Evolutionary conservation across 2,797 vertebrate species (phyloP).

Genomic region (Cheracebus regulus): DNA sequence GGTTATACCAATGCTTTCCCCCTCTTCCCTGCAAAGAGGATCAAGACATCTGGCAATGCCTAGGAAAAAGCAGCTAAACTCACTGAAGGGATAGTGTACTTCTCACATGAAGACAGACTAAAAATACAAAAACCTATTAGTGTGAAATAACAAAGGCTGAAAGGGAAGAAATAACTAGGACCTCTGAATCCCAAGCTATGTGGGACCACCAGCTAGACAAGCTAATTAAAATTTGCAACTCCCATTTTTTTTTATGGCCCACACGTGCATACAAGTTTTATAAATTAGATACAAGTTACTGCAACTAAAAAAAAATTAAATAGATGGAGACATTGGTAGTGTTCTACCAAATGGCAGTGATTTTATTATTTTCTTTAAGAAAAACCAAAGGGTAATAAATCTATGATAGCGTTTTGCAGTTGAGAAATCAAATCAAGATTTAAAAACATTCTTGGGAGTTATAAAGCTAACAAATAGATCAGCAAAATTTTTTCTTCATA

Average conservation of each 20-base stretch:
- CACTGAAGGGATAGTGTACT: slow-evolving; percentile 59
- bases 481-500: background rate
- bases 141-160: slow-evolving; percentile 77
- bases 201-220: slow-evolving; percentile 67
- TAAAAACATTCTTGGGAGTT: slow-evolving; percentile 13
- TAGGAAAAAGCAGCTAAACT: slow-evolving; percentile 59
- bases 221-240: slow-evolving; percentile 62
- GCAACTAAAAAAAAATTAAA: background rate
- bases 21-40: background rate
- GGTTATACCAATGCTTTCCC: background rate
- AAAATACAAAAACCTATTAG: slow-evolving; percentile 77
- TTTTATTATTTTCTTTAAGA: slow-evolving; percentile 46
- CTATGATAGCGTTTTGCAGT: slow-evolving; percentile 19
- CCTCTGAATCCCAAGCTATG: slow-evolving; percentile 42
- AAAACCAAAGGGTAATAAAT: slow-evolving; percentile 37
- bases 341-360: background rate
- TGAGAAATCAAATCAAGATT: slow-evolving; percentile 54
- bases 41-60: slow-evolving; percentile 60
- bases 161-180: slow-evolving; percentile 58
- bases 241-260: slow-evolving; percentile 7
- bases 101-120: slow-evolving; percentile 68
- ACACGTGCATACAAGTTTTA: background rate
- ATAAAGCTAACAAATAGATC: background rate
- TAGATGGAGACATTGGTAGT: background rate
- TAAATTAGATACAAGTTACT: slow-evolving; percentile 24